Percentiles rank a stretch among this genome's conserved stretches.
Conservation (phyloP, 2,113 vertebrate species). For the Lepidothrix coronata region DNA sequence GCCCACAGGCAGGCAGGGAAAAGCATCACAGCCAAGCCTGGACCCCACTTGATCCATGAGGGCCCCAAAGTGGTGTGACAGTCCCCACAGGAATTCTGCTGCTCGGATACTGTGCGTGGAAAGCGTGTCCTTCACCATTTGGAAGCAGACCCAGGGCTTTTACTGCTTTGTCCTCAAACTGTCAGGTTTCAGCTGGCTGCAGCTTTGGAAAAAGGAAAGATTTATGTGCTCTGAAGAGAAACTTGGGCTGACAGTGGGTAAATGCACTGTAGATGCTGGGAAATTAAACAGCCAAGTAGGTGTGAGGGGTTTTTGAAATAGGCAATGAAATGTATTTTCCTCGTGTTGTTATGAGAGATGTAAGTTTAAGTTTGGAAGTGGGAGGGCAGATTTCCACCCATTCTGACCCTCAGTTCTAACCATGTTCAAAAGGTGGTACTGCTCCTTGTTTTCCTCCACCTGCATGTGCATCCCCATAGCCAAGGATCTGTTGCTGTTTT, state of each 20-base stretch:
- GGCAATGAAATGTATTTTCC: neutral
- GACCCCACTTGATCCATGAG: rapidly evolving
- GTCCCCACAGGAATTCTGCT: neutral
- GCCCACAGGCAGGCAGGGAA: neutral
- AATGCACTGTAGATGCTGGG: neutral
- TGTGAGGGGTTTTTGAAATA: neutral
- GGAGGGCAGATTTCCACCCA: neutral
- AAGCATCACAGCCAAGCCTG: neutral
- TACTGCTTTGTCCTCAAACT: slow-evolving; percentile 53
- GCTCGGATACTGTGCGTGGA: rapidly evolving
- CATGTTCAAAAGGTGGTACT: neutral
- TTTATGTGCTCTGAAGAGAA: slow-evolving; percentile 34
- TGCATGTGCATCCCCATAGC: neutral
- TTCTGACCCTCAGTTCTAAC: neutral
- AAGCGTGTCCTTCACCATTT: neutral
- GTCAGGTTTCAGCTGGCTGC: slow-evolving; percentile 50
- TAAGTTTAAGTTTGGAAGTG: neutral
- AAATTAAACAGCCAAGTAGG: neutral
- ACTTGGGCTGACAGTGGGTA: neutral
- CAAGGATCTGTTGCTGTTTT: neutral
- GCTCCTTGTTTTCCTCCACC: neutral
- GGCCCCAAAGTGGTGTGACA: neutral
- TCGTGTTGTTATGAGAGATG: neutral
- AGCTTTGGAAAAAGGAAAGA: slow-evolving; percentile 36
- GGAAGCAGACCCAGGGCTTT: slow-evolving; percentile 23